Evolutionary conservation across 2,888 invertebrate genomes (phyloP).

Genomic region (Drosophila paucipuncta): DNA sequence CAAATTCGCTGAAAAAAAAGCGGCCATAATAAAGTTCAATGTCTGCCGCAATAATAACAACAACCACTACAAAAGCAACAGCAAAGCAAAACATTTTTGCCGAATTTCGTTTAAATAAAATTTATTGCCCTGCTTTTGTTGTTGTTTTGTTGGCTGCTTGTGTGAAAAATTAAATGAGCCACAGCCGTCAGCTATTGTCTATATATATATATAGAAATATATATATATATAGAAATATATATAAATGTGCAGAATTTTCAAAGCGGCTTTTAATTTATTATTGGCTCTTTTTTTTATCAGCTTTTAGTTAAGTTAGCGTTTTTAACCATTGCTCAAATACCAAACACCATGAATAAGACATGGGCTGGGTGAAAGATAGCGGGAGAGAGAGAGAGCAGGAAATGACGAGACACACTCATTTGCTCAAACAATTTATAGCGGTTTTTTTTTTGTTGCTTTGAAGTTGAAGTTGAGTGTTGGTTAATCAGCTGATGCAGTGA

Average conservation of each 20-base stretch:
- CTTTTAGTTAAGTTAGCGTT: slow-evolving; percentile 37
- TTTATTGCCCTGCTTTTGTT: slow-evolving; percentile 44
- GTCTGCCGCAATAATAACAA: slow-evolving; percentile 50
- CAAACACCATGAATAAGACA: slow-evolving; percentile 39
- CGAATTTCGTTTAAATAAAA: slow-evolving; percentile 57
- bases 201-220: slow-evolving; percentile 6
- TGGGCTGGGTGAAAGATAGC: background rate
- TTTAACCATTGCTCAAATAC: slow-evolving; percentile 55
- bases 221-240: background rate
- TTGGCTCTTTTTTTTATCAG: slow-evolving; percentile 34
- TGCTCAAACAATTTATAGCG: slow-evolving; percentile 22
- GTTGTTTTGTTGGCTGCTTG: slow-evolving; percentile 20
- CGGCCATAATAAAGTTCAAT: slow-evolving; percentile 71
- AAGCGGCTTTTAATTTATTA: slow-evolving; percentile 30
- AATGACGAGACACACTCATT: background rate
- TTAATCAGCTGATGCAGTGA: slow-evolving; percentile 40
- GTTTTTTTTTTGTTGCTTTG: slow-evolving; percentile 19
- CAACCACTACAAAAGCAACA: slow-evolving; percentile 27
- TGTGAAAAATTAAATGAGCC: slow-evolving; percentile 61
- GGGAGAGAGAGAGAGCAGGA: background rate
- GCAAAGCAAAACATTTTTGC: slow-evolving; percentile 45
- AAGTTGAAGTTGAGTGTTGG: slow-evolving; percentile 23
- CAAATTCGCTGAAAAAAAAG: slow-evolving; percentile 33
- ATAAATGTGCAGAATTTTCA: slow-evolving; percentile 29
- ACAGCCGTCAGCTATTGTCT: slow-evolving; percentile 32